Evolutionary conservation across 2,797 vertebrate genomes (phyloP), one percentile per base, ranked within the genome.

Genomic region (Champsocephalus gunnari): DNA sequence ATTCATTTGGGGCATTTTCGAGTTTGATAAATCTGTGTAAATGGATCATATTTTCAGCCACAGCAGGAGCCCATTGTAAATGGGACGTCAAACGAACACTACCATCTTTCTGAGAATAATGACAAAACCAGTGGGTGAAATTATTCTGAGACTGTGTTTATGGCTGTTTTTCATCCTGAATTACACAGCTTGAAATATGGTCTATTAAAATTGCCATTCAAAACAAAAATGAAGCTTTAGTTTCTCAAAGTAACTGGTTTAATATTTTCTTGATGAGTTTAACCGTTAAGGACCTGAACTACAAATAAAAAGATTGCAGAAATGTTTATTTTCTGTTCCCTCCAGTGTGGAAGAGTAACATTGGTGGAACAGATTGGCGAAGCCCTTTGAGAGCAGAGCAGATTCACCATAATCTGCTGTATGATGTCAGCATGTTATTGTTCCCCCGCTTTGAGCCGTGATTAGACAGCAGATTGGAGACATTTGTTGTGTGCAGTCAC

Each of bases 391-490:
- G 76, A 86, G 71, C 71, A 61, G 71, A 81, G 79, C 87, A 88
- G 86, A 91, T 84, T 84, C 73, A 49, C 73, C 8, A 47, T 90
- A 88, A 93, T 91, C 88, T 86, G 61, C 80, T 66, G 56, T 71
- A 63, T 87, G 85, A 86, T 87, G 84, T 83, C 87, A 77, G 75
- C 70, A 41, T 85, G 81, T 87, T 85, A 79, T 80, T 87, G 88
- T 86, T 89, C 81, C 58, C 63, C 24, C 68, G 76, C 67, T 80
- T 82, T 88, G 79, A 92, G 80, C 81, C 48, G 6, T 71, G 85
- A 91, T 93, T 93, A 92, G 84, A 84, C 51, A 87, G 65, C 92
- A 92, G 87, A 93, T 90, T 91, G 90, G 86, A 87, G 75, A 66
- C 87, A 91, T 91, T 92, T 93, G 91, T 86, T 75, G 72, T 70